phyloP scores from a whole-genome alignment of 2,113 vertebrate genomes.

The Australoheros scitulus region DNA sequence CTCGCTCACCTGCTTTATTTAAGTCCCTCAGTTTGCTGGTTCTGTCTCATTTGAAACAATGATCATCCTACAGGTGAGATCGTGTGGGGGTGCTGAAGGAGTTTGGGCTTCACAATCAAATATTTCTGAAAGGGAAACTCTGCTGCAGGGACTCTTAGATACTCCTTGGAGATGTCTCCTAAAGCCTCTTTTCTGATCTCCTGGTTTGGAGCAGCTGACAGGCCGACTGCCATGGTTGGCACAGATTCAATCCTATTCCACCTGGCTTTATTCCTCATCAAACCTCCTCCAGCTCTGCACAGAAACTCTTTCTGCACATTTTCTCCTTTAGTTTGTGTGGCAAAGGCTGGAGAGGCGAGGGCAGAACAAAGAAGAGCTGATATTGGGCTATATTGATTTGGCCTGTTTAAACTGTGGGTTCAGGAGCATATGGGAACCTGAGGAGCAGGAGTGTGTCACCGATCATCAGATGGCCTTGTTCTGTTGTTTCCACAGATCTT shows the following conservation, averaged over 20 bases:
- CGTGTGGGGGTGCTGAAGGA: not conserved
- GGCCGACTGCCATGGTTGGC: not conserved
- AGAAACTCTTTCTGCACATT: conserved; percentile 22
- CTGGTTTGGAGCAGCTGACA: not conserved
- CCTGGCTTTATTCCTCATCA: not conserved
- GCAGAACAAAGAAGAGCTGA: not conserved
- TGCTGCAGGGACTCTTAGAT: not conserved
- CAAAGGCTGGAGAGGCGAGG: not conserved
- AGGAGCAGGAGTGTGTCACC: not conserved
- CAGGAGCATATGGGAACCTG: not conserved
- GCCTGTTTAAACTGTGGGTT: not conserved
- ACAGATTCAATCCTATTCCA: conserved; percentile 6
- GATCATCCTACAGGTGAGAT: not conserved
- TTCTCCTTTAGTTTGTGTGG: conserved; percentile 30
- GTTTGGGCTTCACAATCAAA: not conserved
- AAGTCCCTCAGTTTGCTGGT: not conserved
- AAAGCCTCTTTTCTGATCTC: not conserved
- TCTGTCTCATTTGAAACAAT: not conserved
- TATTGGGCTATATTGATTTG: conserved; percentile 2
- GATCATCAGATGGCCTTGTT: not conserved
- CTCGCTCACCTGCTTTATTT: not conserved
- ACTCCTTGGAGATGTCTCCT: not conserved
- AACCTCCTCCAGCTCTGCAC: not conserved
- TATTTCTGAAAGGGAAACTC: not conserved
- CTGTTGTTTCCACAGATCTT: not conserved